phyloP scores from a whole-genome alignment of 1,140 invertebrate genomes.

The Danaus plexippus region DNA sequence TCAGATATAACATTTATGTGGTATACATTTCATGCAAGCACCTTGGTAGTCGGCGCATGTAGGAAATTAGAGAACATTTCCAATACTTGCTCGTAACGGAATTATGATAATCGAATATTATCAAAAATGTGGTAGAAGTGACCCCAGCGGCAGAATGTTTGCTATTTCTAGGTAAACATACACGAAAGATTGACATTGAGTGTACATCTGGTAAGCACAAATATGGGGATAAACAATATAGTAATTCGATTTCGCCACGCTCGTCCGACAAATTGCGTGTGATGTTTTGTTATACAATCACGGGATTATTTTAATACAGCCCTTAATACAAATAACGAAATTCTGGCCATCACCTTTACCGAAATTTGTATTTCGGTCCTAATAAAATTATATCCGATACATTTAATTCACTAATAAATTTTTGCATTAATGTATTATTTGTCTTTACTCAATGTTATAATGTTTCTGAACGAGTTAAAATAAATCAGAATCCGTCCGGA shows the following conservation, averaged over 20 bases:
- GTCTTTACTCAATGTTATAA: no score
- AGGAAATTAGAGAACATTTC: constrained; percentile 7
- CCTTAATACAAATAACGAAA: no score
- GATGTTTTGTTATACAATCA: constrained; percentile 28
- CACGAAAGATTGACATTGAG: constrained; percentile 61
- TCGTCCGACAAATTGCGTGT: constrained; percentile 52
- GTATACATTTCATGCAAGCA: not conserved
- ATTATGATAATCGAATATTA: constrained; percentile 60
- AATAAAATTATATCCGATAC: no score
- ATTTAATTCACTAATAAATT: no score
- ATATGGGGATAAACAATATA: constrained; percentile 64
- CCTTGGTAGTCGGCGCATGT: not conserved
- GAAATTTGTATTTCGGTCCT: no score
- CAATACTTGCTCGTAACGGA: constrained; percentile 34
- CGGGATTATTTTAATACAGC: constrained; percentile 13
- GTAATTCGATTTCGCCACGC: constrained; percentile 59
- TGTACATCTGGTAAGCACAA: constrained; percentile 68
- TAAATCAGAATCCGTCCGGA: no score
- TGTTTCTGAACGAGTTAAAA: no score
- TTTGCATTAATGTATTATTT: no score
- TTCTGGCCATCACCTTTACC: no score
- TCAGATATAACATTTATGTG: no score
- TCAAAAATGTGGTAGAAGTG: constrained; percentile 46
- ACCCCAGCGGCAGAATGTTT: constrained; percentile 59
- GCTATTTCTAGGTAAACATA: constrained; percentile 67